Conservation (phyloP, 2,888 invertebrate genomes). For the Ichneumoninae sp. region DNA sequence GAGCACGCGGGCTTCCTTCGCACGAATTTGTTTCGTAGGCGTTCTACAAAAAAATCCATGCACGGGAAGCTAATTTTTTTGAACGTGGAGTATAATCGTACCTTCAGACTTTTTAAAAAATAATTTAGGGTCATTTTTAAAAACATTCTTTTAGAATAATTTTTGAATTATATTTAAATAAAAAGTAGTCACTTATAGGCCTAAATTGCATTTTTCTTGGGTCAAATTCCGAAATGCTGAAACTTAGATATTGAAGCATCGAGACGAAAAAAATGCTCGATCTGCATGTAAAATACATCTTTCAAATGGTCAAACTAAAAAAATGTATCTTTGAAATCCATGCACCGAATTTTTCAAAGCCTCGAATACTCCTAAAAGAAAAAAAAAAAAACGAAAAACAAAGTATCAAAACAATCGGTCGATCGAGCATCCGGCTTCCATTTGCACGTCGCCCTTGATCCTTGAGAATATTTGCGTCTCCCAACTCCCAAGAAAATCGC, state of each 20-base stretch:
- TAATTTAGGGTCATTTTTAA: background rate
- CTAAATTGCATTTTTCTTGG: background rate
- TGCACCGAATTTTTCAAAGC: background rate
- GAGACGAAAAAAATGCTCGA: background rate
- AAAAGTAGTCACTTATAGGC: background rate
- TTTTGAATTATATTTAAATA: background rate
- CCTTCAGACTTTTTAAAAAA: background rate
- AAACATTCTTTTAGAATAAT: background rate
- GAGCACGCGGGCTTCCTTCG: conserved; percentile 45
- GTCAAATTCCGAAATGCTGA: background rate
- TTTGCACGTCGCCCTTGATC: background rate
- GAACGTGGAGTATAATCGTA: background rate
- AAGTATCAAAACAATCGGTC: background rate
- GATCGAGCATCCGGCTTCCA: background rate
- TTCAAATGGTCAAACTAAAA: no score
- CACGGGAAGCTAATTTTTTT: background rate
- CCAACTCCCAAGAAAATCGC: conserved; percentile 13
- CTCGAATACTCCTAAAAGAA: background rate
- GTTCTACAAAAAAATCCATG: background rate
- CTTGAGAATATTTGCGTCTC: conserved; percentile 10
- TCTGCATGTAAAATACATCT: no score
- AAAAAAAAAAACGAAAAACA: background rate
- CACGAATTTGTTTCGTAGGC: background rate
- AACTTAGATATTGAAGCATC: background rate
- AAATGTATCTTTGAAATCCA: no score